Evolutionary conservation across 2,797 vertebrate species (phyloP).

Genomic region (Carcharodon carcharias): DNA sequence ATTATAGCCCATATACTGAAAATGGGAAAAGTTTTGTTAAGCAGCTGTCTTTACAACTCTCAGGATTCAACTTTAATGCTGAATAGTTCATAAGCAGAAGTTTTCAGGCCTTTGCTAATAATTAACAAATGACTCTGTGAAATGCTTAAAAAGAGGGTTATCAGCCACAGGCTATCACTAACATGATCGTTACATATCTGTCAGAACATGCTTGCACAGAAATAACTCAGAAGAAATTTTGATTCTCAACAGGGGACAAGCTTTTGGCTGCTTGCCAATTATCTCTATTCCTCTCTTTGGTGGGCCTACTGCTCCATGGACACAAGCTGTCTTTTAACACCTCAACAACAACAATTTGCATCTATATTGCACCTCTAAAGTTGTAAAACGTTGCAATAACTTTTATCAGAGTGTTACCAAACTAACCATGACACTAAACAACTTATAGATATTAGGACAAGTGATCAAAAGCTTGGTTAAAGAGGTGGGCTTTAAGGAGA

Average conservation of each 20-base stretch:
- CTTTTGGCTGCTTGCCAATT: background rate
- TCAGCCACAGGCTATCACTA: background rate
- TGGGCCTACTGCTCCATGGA: background rate
- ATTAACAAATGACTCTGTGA: background rate
- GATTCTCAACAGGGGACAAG: background rate
- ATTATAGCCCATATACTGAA: too few relatives aligned
- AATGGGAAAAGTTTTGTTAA: too few relatives aligned
- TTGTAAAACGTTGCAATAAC: background rate
- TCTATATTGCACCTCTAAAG: background rate
- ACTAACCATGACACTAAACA: background rate
- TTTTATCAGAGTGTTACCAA: background rate
- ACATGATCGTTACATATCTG: background rate
- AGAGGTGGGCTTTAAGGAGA: background rate
- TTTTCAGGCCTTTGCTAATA: background rate
- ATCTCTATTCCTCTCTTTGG: background rate
- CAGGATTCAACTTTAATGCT: background rate
- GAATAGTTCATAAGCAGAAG: background rate
- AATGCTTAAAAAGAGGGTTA: background rate
- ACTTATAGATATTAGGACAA: background rate
- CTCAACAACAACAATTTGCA: background rate
- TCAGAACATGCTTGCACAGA: background rate
- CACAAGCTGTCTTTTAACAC: background rate
- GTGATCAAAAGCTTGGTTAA: background rate
- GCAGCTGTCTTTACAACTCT: background rate
- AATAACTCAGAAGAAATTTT: background rate